phyloP scores from a whole-genome alignment of 1,140 invertebrate genomes.

The Tetraneura akinire region DNA sequence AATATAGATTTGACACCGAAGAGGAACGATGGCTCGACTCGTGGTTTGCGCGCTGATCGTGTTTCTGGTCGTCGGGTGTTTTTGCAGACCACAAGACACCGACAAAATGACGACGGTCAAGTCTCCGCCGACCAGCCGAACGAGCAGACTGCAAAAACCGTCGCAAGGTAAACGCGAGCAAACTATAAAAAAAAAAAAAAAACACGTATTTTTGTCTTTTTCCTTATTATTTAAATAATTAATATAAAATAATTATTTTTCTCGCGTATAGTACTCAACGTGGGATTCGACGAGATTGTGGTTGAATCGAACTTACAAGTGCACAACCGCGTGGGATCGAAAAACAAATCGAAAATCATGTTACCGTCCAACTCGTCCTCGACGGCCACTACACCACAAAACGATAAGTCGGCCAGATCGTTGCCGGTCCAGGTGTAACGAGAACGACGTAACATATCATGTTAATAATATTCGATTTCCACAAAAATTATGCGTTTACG shows the following conservation, averaged over 20 bases:
- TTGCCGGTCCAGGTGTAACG: not conserved
- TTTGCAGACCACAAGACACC: not conserved
- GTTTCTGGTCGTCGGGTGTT: not conserved
- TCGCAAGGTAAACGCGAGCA: not conserved
- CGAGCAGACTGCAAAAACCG: constrained; percentile 31
- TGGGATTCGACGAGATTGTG: constrained; percentile 36
- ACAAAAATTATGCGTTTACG: too few species aligned
- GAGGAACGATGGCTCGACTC: not conserved
- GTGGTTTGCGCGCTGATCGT: not conserved
- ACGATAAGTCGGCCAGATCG: constrained; percentile 14
- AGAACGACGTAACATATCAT: too few species aligned
- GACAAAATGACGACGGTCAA: not conserved
- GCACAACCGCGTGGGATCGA: constrained; percentile 29
- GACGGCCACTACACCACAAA: not conserved
- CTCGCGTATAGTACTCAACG: not conserved
- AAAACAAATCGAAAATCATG: constrained; percentile 41
- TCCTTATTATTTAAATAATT: too few species aligned
- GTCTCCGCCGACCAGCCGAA: not conserved
- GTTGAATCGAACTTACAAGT: constrained; percentile 38
- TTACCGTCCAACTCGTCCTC: constrained; percentile 25
- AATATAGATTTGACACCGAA: too few species aligned
- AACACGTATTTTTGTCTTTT: not conserved
- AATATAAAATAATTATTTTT: not conserved
- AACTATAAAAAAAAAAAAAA: not conserved
- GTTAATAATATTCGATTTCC: too few species aligned